Conservation (phyloP, 2,113 vertebrate genomes). For the Microtus richardsoni region DNA sequence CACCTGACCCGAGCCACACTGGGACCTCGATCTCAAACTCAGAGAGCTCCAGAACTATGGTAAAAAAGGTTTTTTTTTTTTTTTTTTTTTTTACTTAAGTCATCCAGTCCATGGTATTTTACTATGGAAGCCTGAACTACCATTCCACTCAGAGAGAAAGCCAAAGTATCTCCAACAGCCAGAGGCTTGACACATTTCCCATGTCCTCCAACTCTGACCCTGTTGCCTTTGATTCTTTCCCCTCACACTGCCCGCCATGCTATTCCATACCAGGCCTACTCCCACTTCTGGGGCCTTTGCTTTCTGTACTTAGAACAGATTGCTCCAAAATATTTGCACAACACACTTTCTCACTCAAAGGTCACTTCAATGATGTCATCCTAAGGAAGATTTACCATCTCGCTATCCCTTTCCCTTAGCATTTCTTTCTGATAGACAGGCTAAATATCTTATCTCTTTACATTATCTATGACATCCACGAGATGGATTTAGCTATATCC, state of each 20-base stretch:
- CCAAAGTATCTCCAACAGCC: not conserved
- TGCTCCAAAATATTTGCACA: not conserved
- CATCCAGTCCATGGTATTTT: not conserved
- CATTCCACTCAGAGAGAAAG: slow-evolving; percentile 12
- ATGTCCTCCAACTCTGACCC: not conserved
- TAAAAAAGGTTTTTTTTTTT: not conserved
- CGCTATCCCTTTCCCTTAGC: not conserved
- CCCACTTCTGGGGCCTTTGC: not conserved
- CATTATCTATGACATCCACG: not conserved
- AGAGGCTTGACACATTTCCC: not conserved
- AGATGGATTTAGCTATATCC: not conserved
- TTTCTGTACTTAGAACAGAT: not conserved
- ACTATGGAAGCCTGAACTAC: not conserved
- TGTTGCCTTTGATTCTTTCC: not conserved
- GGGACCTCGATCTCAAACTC: not conserved
- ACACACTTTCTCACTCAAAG: not conserved
- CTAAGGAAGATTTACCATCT: not conserved
- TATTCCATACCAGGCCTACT: not conserved
- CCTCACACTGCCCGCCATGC: not conserved
- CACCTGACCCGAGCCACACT: not conserved
- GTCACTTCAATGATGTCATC: not conserved
- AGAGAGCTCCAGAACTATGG: not conserved
- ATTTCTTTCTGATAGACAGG: not conserved
- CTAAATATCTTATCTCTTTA: not conserved
- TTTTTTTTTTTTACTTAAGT: not conserved